Percentiles rank a stretch among this genome's conserved stretches.
phyloP scores from a whole-genome alignment of 2,888 invertebrate species.

The Pseudolycoriella hygida region DNA sequence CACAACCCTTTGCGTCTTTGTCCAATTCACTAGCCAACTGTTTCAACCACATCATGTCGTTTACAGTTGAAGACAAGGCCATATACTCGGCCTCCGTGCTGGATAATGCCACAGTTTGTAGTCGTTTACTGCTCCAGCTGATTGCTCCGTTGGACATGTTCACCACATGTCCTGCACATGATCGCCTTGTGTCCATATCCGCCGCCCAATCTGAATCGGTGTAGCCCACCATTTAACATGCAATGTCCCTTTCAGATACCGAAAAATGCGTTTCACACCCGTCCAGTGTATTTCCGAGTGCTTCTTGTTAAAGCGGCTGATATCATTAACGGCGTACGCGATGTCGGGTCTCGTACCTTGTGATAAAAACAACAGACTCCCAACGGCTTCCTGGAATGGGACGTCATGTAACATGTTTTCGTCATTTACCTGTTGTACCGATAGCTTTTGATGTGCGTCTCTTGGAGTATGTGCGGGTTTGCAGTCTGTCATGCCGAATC shows the following conservation, averaged over 20 bases:
- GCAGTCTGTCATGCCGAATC: neutral
- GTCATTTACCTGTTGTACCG: neutral
- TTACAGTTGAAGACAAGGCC: no score
- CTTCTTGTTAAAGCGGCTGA: neutral
- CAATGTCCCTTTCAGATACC: neutral
- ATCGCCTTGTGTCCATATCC: constrained; percentile 6
- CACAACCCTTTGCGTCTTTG: no score
- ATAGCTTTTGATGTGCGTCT: neutral
- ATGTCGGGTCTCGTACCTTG: neutral
- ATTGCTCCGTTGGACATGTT: no score
- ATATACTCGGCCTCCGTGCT: no score
- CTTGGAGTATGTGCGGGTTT: neutral
- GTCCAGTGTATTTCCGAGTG: neutral
- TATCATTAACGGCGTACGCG: neutral
- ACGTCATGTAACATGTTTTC: neutral
- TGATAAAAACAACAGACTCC: neutral
- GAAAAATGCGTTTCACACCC: neutral
- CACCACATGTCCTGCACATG: constrained; percentile 2
- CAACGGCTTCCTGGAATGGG: neutral
- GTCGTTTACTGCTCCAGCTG: no score
- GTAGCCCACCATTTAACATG: constrained; percentile 8
- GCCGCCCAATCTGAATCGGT: constrained; percentile 11
- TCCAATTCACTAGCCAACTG: no score
- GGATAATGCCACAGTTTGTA: no score
- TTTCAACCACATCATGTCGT: no score